Evolutionary conservation across 1,140 invertebrate genomes (phyloP).

Genomic region (Tribolium madens): DNA sequence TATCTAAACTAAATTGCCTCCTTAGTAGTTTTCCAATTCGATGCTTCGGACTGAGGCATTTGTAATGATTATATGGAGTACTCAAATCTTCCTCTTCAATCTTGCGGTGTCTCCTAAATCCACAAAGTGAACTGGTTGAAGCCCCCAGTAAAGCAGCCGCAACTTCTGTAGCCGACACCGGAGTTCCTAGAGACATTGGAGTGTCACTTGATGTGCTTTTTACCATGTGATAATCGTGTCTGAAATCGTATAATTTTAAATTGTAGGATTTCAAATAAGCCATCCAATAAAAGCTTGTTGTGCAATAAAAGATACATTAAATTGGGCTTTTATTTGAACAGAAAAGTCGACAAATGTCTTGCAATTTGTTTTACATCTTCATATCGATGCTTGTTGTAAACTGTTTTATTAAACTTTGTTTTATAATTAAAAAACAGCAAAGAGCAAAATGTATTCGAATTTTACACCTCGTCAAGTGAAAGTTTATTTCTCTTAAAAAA

Average conservation of each 20-base stretch:
- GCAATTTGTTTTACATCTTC: too few species aligned
- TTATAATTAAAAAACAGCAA: not conserved
- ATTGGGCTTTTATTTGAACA: too few species aligned
- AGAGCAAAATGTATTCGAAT: not conserved
- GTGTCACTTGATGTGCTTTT: conserved; percentile 67
- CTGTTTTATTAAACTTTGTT: too few species aligned
- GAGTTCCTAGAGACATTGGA: conserved; percentile 65
- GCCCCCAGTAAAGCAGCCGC: conserved; percentile 70
- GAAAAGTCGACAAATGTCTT: too few species aligned
- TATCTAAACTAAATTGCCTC: conserved; percentile 78
- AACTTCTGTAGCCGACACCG: conserved; percentile 69
- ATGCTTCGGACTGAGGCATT: conserved; percentile 78
- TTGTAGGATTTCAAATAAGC: not conserved
- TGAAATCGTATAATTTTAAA: conserved; percentile 6
- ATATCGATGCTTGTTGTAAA: too few species aligned
- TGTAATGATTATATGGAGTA: conserved; percentile 76
- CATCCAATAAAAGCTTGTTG: too few species aligned
- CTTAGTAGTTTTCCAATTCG: conserved; percentile 70
- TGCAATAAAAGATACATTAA: too few species aligned
- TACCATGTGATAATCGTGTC: conserved; percentile 59
- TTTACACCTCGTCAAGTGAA: not conserved
- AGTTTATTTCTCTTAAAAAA: not conserved
- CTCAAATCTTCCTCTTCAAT: conserved; percentile 75
- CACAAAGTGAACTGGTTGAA: conserved; percentile 67
- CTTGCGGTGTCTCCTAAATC: conserved; percentile 65